Percentiles rank a stretch among this genome's conserved stretches.
Evolutionary conservation across 2,113 vertebrate species (phyloP).

Genomic region (Galemys pyrenaicus): DNA sequence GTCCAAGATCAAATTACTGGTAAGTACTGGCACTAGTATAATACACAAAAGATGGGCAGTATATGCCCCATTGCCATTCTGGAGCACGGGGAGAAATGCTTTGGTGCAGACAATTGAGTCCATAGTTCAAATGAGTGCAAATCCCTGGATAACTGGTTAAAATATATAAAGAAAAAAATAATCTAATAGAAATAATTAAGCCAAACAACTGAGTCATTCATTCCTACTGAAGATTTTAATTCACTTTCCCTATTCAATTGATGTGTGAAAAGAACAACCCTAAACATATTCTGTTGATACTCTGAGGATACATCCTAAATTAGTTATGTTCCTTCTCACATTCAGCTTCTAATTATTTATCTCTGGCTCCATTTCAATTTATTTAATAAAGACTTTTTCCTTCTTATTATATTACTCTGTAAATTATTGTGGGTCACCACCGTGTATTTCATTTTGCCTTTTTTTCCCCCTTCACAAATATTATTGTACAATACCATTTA

Average conservation of each 20-base stretch:
- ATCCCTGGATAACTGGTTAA: background rate
- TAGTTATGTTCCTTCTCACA: slow-evolving; percentile 64
- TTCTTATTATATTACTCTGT: slow-evolving; percentile 37
- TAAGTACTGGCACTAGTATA: background rate
- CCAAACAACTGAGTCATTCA: slow-evolving; percentile 33
- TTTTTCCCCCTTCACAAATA: slow-evolving; percentile 56
- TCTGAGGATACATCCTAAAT: slow-evolving; percentile 50
- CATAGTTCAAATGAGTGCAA: slow-evolving; percentile 36
- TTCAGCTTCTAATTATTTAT: slow-evolving; percentile 64
- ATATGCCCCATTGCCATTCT: background rate
- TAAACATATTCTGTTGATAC: slow-evolving; percentile 43
- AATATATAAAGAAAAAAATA: slow-evolving; percentile 51
- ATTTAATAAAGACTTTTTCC: slow-evolving; percentile 42
- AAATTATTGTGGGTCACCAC: slow-evolving; percentile 49
- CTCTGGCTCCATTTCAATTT: slow-evolving; percentile 55
- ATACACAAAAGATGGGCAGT: slow-evolving; percentile 17
- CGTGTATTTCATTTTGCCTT: slow-evolving; percentile 59
- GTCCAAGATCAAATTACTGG: background rate
- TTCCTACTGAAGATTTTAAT: slow-evolving; percentile 53
- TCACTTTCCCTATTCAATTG: slow-evolving; percentile 45
- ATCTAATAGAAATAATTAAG: slow-evolving; percentile 30
- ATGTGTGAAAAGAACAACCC: slow-evolving; percentile 36
- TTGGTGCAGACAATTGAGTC: slow-evolving; percentile 10
- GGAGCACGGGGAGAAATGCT: background rate
- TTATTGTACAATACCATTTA: slow-evolving; percentile 43